phyloP scores from a whole-genome alignment of 1,140 invertebrate genomes.

The Eurosta solidaginis region DNA sequence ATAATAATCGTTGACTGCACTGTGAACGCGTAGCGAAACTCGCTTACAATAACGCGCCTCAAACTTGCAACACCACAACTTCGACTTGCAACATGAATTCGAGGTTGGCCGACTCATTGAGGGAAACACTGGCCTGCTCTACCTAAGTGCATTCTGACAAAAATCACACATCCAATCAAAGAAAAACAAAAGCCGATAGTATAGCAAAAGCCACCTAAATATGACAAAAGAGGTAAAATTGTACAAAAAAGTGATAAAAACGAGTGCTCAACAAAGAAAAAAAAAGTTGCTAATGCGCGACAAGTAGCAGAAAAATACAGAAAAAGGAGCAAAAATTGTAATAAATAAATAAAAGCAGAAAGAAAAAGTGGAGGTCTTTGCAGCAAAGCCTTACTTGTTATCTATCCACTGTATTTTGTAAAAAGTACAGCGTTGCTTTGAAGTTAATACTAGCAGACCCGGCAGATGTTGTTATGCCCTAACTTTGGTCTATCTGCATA shows the following conservation, averaged over 20 bases:
- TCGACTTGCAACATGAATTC: too few relatives aligned
- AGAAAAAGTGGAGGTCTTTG: background rate
- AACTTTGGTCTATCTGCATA: too few relatives aligned
- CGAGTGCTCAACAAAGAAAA: background rate
- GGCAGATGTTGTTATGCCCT: too few relatives aligned
- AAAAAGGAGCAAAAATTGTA: background rate
- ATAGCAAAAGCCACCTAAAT: background rate
- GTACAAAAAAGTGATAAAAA: background rate
- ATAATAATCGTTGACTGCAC: background rate
- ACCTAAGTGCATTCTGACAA: background rate
- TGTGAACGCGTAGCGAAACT: conserved; percentile 15
- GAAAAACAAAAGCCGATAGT: background rate
- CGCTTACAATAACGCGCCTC: conserved; percentile 14
- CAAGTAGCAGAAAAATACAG: background rate
- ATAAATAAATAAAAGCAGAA: background rate
- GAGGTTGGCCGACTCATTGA: too few relatives aligned
- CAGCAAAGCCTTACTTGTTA: too few relatives aligned
- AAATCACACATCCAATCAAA: conserved; percentile 26
- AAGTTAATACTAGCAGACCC: too few relatives aligned
- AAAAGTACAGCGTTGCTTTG: too few relatives aligned
- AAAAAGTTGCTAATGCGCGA: conserved; percentile 13
- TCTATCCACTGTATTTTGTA: too few relatives aligned
- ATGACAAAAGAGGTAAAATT: background rate
- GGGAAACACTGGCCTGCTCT: background rate
- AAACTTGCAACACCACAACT: background rate